Base-by-base conservation (phyloP, 2,797 vertebrate species). In the Schizothorax lantsangensis region DNA sequence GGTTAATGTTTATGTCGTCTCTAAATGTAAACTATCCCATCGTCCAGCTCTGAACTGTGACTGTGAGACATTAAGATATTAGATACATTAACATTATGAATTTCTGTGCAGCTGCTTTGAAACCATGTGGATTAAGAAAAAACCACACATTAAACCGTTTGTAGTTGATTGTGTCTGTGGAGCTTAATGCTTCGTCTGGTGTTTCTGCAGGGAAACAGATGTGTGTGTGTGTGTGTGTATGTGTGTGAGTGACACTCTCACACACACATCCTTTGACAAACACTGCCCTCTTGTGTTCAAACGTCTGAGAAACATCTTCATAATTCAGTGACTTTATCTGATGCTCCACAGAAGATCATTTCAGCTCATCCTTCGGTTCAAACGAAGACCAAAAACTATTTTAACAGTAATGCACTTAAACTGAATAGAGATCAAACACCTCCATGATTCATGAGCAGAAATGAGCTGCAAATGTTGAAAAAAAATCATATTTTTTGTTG, bases 221-320 rank as follows among this genome's bases (percentile, higher is more conserved):
- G 71, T 45, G 40, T 15, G 71, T 47, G 23, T 33, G 26, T 26
- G 10, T 36, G 64, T 33, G 26, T 66, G 62, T 64, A 26, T 30
- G 26, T 30, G n/a, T 30, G 62, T 64, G 10, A 5, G 36, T 38
- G 38, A 40, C 5, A 40, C 38, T 14, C 52, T 6, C 52, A 54
- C 19, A 57, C 21, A 57, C 21, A 62, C 57, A 75, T 36, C 47
- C 17, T 15, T 6, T 57, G 49, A 40, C 11, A 17, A n/a, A 79
- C 75, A 81, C 79, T 68, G 79, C 36, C 62, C 79, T 79, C 80
- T 82, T 38, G 80, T 82, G 75, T 36, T 57, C 10, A 54, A 33
- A 4, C 9, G 9, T 3, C 17, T 36, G 26, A 77, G 9, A 33
- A 75, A 30, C 38, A 14, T 21, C 7, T 38, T 69, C 64, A 4